phyloP scores from a whole-genome alignment of 2,797 vertebrate genomes.

The Pampus argenteus region DNA sequence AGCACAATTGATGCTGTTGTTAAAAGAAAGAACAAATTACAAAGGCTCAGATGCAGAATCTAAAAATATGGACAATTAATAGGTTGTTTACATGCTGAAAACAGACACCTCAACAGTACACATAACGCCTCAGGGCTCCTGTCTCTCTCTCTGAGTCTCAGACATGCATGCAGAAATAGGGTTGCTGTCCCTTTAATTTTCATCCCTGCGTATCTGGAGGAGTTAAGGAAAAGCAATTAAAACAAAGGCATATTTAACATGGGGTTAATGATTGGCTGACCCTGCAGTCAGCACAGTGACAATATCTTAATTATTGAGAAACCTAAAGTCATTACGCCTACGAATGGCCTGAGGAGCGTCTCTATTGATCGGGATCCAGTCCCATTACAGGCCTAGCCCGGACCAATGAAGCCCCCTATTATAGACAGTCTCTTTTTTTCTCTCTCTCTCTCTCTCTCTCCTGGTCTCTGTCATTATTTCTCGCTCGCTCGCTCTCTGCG shows the following conservation, averaged over 20 bases:
- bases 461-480: slow-evolving; percentile 17
- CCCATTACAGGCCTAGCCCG: slow-evolving; percentile 80
- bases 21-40: slow-evolving; percentile 31
- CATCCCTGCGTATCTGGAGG: slow-evolving; percentile 75
- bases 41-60: slow-evolving; percentile 23
- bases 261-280: slow-evolving; percentile 89
- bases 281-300: slow-evolving; percentile 86
- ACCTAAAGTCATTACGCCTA: slow-evolving; percentile 87
- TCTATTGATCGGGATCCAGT: slow-evolving; percentile 86
- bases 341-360: slow-evolving; percentile 83
- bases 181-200: slow-evolving; percentile 82
- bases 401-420: slow-evolving; percentile 76
- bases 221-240: slow-evolving; percentile 87
- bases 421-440: slow-evolving; percentile 55
- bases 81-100: slow-evolving; percentile 53
- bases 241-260: slow-evolving; percentile 89
- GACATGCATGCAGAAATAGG: slow-evolving; percentile 48
- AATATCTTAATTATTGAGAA: slow-evolving; percentile 90
- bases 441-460: slow-evolving; percentile 13
- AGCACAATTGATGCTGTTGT: slow-evolving; percentile 37
- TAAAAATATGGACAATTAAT: slow-evolving; percentile 73
- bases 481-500: slow-evolving; percentile 34
- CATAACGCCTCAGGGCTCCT: slow-evolving; percentile 56
- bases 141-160: slow-evolving; percentile 45
- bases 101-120: slow-evolving; percentile 47